Evolutionary conservation across 2,888 invertebrate species (phyloP), one percentile per base, ranked within the genome.

Genomic region (Stenodera caucasica): DNA sequence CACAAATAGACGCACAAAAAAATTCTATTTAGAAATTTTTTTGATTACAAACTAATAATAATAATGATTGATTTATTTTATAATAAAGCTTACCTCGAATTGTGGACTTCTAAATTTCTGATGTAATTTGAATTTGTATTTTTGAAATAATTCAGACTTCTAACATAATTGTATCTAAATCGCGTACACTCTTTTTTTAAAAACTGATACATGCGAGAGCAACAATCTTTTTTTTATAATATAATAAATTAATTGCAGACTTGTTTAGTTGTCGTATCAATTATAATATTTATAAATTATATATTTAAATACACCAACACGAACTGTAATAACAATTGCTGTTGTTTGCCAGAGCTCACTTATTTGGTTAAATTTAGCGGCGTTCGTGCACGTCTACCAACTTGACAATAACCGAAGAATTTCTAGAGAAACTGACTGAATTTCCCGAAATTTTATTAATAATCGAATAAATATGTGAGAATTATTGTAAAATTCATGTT

Each of bases 121-220:
- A 51, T 33, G 52, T 58, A 62, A 30, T 53, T 57, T n/a, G 55
- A 57, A 21, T 53, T 53, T 37, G 45, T 14, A 50, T 11, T 21
- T 55, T 26, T 57, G 53, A 51, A 37, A 40, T 26, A 30, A 53
- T 26, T 35, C 53, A 37, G 5, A 51, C 51, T 35, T 45, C 55
- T 52, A 29, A 55, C 51, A 57, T 33, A 50, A 14, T 58, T 55
- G 21, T 60, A 53, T 53, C 58, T 55, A 55, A 40, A 40, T 30
- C 51, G 52, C 35, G 53, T 53, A 55, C 67, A 67, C 67, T 63
- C 58, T 33, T 58, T 63, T 55, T 63, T 65, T 64, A 64, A 60
- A 64, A 59, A 58, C 55, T 62, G 60, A 55, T 60, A 55, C 67
- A 64, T 67, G 62, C 45, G 55, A 64, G 62, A 58, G 60, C 57